phyloP scores from a whole-genome alignment of 2,797 vertebrate species.

The Lepidocolaptes lacrymiger region DNA sequence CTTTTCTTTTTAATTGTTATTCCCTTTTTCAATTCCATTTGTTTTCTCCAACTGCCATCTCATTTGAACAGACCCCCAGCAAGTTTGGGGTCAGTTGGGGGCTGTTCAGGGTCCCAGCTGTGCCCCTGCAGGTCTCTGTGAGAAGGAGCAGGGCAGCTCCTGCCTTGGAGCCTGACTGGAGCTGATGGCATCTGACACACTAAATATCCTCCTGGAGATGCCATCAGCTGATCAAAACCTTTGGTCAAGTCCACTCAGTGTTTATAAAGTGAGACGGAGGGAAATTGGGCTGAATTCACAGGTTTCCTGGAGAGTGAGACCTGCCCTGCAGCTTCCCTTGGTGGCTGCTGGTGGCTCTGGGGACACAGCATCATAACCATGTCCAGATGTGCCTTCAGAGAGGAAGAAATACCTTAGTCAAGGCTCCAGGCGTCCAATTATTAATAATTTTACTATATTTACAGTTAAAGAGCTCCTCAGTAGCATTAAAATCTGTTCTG shows the following conservation, averaged over 20 bases:
- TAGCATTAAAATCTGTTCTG: too few relatives aligned
- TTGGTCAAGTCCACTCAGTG: slow-evolving; percentile 61
- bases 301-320: neutral
- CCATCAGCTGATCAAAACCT: slow-evolving; percentile 46
- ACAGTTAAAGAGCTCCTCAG: neutral
- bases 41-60: neutral
- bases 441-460: neutral
- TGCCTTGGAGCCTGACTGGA: neutral
- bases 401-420: neutral
- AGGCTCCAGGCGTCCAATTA: neutral
- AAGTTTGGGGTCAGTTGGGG: too few relatives aligned
- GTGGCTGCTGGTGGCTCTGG: too few relatives aligned
- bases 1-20: neutral
- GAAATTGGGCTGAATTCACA: neutral
- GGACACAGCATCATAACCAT: too few relatives aligned
- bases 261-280: neutral
- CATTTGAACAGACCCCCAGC: neutral
- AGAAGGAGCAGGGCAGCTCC: too few relatives aligned
- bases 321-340: neutral
- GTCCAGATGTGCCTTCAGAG: neutral
- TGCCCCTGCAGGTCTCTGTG: too few relatives aligned
- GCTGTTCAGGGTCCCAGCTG: neutral
- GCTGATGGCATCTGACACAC: slow-evolving; percentile 26
- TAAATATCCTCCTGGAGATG: slow-evolving; percentile 41
- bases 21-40: neutral